Evolutionary conservation across 2,113 vertebrate species (phyloP).

Genomic region (Equus przewalskii): DNA sequence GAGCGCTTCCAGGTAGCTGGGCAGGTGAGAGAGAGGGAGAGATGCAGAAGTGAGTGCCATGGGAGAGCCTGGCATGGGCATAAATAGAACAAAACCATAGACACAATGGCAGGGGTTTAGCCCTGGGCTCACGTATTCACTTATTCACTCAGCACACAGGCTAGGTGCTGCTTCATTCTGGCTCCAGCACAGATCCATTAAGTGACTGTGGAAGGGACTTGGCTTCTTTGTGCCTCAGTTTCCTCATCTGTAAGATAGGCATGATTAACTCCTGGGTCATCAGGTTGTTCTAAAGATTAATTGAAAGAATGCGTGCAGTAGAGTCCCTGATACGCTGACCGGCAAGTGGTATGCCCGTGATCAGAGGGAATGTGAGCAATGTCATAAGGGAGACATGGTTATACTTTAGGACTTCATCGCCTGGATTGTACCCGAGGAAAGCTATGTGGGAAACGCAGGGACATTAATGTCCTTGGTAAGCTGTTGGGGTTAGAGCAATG

Average conservation of each 20-base stretch:
- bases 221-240: not conserved
- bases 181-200: accelerated
- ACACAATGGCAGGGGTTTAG: not conserved
- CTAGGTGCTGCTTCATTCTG: not conserved
- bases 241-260: not conserved
- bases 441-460: not conserved
- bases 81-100: not conserved
- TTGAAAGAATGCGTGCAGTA: not conserved
- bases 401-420: not conserved
- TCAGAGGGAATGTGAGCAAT: not conserved
- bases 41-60: not conserved
- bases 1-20: not conserved
- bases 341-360: not conserved
- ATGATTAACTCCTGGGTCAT: not conserved
- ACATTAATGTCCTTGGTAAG: not conserved
- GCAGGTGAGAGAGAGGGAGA: no score
- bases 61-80: not conserved
- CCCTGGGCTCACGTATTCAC: not conserved
- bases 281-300: not conserved
- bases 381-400: not conserved
- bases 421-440: not conserved
- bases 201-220: not conserved
- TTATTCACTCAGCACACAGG: not conserved
- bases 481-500: not conserved
- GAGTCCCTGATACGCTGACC: not conserved